Evolutionary conservation across 1,140 invertebrate species (phyloP), one percentile per base, ranked within the genome.

Genomic region (Dendrolimus punctatus): DNA sequence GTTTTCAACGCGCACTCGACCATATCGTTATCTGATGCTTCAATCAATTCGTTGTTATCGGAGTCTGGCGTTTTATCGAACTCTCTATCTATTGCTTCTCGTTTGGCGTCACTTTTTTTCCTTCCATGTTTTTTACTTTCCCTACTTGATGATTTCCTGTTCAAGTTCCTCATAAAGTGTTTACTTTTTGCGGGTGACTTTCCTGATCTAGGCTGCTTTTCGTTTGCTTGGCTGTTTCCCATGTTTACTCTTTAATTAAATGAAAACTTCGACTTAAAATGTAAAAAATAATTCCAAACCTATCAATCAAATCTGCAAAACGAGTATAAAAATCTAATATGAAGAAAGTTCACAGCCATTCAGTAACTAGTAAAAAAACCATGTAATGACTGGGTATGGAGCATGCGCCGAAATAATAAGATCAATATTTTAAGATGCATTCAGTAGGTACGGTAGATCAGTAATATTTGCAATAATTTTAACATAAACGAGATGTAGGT

Each of bases 171-270:
- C 53, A 88, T 87, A 45, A 87, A 83, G 68, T 85, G 79, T 78
- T 87, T 86, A 56, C 83, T 71, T 61, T 80, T 84, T 6, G 80
- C 80, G 10, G 84, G 81, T 36, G 84, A 87, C 64, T 87, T 88
- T 36, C 84, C 82, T 10, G 76, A 77, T 67, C 87, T 88, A 39
- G 63, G 51, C 46, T 80, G 80, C 66, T 87, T 87, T 62, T 87
- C 85, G 46, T 81, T 74, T 40, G 76, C 67, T 69, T 87, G 87
- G 55, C 73, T 80, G 54, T 88, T 88, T 38, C 85, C 87, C 87
- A 88, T 88, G 40, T 53, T 60, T 46, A 23, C 23, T 23, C 38
- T 41, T 10, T 38, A 6, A n/a, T 40, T 9, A 40, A 8, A 8
- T 38, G 10, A 51, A 42, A 23, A 44, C 6, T 44, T 44, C 8